These are phyloP conservation scores for Mus caroli DNA, from an alignment of 2,797 vertebrate genomes.

Conservation along the genomic window DNA sequence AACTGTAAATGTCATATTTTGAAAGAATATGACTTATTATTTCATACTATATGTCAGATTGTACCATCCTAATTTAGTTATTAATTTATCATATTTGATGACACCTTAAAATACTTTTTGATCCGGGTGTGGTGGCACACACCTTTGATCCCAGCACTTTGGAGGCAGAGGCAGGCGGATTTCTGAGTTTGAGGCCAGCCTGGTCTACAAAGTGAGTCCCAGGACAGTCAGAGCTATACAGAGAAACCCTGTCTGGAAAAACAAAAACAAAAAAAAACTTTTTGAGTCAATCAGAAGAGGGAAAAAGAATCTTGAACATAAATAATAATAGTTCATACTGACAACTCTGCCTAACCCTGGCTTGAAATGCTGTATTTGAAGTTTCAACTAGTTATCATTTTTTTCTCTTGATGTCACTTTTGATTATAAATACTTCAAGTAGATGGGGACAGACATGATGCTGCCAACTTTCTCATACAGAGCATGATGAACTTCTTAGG, in stretches of 20 bases:
- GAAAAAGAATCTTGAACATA: neutral
- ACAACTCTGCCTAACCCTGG: neutral
- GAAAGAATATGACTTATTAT: neutral
- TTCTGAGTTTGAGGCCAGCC: too few species aligned
- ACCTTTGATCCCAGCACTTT: too few species aligned
- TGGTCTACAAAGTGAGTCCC: too few species aligned
- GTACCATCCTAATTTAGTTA: constrained; percentile 29
- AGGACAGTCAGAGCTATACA: too few species aligned
- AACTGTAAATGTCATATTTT: neutral
- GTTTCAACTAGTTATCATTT: neutral
- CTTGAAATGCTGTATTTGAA: neutral
- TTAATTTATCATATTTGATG: constrained; percentile 27
- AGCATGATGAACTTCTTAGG: neutral
- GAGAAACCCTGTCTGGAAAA: too few species aligned
- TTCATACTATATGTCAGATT: neutral
- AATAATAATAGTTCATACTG: neutral
- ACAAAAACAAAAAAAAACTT: neutral
- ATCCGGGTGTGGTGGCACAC: neutral
- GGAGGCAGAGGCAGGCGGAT: too few species aligned
- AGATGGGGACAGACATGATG: neutral
- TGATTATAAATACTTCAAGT: neutral
- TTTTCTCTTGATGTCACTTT: neutral
- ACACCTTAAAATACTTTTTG: neutral
- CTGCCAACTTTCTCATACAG: neutral
- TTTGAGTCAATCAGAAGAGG: neutral